These are phyloP conservation scores for Sclerodermus sp. DNA, from an alignment of 2,888 invertebrate species.

Conservation along the genomic window DNA sequence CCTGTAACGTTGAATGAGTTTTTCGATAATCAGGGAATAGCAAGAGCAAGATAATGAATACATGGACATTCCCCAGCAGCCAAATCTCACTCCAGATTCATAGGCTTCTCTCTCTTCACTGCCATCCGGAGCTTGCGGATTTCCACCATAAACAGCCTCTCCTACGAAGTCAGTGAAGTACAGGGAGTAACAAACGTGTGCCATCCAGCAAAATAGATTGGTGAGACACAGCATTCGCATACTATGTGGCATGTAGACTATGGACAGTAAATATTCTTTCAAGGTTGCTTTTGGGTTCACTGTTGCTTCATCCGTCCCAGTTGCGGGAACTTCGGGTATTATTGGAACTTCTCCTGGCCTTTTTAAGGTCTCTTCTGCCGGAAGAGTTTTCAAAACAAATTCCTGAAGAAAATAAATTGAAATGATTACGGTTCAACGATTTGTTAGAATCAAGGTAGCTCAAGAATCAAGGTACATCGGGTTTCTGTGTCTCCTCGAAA, in stretches of 20 bases:
- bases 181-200: slow-evolving; percentile 92
- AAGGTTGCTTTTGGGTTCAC: slow-evolving; percentile 43
- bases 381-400: slow-evolving; percentile 38
- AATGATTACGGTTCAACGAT: no score
- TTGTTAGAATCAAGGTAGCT: background rate
- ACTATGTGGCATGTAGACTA: slow-evolving; percentile 88
- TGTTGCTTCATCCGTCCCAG: slow-evolving; percentile 8
- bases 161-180: slow-evolving; percentile 97
- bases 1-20: slow-evolving; percentile 72
- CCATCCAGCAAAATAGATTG: slow-evolving; percentile 98
- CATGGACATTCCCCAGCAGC: slow-evolving; percentile 97
- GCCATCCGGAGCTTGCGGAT: slow-evolving; percentile 79
- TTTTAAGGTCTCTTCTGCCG: slow-evolving; percentile 27
- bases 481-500: slow-evolving; percentile 31
- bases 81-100: slow-evolving; percentile 90
- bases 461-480: no score
- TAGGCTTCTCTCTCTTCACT: slow-evolving; percentile 69
- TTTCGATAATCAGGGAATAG: slow-evolving; percentile 88
- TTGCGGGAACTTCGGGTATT: slow-evolving; percentile 31
- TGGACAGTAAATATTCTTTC: slow-evolving; percentile 78
- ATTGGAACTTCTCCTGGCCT: slow-evolving; percentile 42
- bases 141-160: slow-evolving; percentile 84
- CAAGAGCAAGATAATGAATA: slow-evolving; percentile 92
- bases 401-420: slow-evolving; percentile 37
- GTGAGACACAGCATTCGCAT: slow-evolving; percentile 86